Percentiles rank a stretch among this genome's conserved stretches.
phyloP scores from a whole-genome alignment of 2,113 vertebrate genomes.

The Vulpes ferrilata region DNA sequence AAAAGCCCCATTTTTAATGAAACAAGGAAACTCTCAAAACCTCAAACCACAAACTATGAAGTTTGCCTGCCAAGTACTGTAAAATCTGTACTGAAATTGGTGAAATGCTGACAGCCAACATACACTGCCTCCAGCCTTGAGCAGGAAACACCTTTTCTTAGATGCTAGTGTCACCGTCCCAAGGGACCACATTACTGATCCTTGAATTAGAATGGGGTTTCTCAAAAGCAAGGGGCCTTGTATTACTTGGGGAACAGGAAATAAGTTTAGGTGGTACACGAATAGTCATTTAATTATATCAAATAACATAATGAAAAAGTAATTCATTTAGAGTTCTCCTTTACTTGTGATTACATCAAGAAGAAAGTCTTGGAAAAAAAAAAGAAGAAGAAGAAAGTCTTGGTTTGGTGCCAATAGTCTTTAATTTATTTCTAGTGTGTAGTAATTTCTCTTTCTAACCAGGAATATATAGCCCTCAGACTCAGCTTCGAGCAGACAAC shows the following conservation, averaged over 20 bases:
- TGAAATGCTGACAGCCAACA: not conserved
- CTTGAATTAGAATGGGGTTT: not conserved
- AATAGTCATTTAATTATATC: not conserved
- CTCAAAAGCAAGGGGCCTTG: not conserved
- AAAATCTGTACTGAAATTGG: not conserved
- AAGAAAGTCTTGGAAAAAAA: not conserved
- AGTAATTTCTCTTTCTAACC: constrained; percentile 30
- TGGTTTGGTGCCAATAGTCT: not conserved
- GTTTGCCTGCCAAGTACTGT: constrained; percentile 28
- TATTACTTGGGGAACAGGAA: not conserved
- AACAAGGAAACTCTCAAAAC: constrained; percentile 68
- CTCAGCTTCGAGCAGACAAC: not conserved
- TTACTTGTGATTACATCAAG: not conserved
- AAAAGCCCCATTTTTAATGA: constrained; percentile 64
- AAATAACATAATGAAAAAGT: not conserved
- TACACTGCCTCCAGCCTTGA: not conserved
- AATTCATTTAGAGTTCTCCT: not conserved
- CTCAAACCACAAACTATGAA: constrained; percentile 67
- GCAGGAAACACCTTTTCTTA: not conserved
- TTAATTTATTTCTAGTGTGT: constrained; percentile 16
- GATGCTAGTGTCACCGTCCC: not conserved
- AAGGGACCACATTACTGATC: not conserved
- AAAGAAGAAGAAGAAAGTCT: not conserved
- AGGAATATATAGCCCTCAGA: not conserved
- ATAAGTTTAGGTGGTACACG: not conserved